Conservation (phyloP, 2,113 vertebrate species). For the Pterocles orientalis region DNA sequence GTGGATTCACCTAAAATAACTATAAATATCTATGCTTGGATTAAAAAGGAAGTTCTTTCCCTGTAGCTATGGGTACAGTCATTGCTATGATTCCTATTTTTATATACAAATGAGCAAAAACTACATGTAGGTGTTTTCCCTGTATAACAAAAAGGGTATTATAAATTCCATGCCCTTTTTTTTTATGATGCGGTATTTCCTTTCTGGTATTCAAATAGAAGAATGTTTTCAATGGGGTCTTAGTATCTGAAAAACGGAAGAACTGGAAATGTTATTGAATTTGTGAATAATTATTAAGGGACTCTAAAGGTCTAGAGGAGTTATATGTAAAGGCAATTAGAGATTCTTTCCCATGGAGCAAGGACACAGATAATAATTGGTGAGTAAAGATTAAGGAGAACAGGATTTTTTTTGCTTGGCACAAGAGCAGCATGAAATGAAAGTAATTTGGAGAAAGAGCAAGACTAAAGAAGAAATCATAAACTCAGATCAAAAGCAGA, state of each 20-base stretch:
- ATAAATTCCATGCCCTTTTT: constrained; percentile 4
- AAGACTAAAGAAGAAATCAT: background rate
- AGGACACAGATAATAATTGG: background rate
- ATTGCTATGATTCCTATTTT: constrained; percentile 38
- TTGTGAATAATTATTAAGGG: background rate
- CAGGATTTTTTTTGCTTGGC: background rate
- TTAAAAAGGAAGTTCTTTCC: constrained; percentile 40
- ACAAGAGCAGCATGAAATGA: background rate
- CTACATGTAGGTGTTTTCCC: constrained; percentile 19
- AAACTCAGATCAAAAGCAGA: background rate
- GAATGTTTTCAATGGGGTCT: background rate
- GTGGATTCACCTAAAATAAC: constrained; percentile 19
- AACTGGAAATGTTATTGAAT: background rate
- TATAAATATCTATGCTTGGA: background rate
- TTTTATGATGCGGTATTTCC: background rate
- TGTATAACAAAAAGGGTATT: constrained; percentile 2
- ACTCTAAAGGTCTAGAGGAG: background rate
- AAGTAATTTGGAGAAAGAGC: background rate
- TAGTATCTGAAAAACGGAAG: background rate
- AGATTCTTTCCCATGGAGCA: background rate
- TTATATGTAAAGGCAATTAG: background rate
- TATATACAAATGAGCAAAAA: constrained; percentile 41
- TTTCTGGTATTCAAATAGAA: constrained; percentile 22
- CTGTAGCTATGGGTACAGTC: constrained; percentile 33
- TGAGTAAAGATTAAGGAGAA: background rate